Evolutionary conservation across 2,888 invertebrate species (phyloP).

Genomic region (Meiosimyza platycephala): DNA sequence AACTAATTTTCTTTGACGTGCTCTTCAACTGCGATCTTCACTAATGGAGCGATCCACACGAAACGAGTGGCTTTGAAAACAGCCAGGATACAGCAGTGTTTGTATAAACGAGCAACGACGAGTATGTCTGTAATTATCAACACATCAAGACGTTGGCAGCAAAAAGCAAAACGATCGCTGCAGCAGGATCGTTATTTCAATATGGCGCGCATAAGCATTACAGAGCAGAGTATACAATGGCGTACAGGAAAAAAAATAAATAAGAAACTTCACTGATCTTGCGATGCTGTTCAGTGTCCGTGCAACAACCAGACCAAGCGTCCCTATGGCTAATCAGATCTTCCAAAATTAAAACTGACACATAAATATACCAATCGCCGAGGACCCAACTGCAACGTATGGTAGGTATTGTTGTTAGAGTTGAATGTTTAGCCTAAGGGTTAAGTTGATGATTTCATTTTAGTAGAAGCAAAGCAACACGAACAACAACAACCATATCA

Average conservation of each 20-base stretch:
- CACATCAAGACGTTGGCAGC: constrained; percentile 5
- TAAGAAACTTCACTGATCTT: constrained; percentile 2
- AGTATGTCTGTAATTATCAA: constrained; percentile 22
- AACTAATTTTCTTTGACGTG: constrained; percentile 5
- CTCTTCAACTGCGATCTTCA: constrained; percentile 5
- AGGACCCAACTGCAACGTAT: neutral
- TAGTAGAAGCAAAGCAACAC: constrained; percentile 12
- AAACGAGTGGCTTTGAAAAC: constrained; percentile 1
- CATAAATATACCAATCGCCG: constrained; percentile 21
- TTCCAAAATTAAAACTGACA: constrained; percentile 26
- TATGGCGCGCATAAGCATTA: constrained; percentile 10
- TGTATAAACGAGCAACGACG: constrained; percentile 10
- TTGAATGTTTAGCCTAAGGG: neutral
- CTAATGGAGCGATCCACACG: constrained; percentile 43
- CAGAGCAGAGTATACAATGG: constrained; percentile 39
- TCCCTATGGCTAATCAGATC: constrained; percentile 19
- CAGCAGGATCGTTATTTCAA: constrained; percentile 17
- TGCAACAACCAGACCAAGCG: neutral
- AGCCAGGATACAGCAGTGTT: constrained; percentile 15
- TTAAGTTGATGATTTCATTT: constrained; percentile 32
- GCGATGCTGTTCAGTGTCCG: neutral
- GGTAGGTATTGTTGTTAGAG: neutral
- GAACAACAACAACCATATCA: constrained; percentile 8
- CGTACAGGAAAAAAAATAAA: constrained; percentile 25
- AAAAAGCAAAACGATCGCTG: neutral